Percentiles rank a stretch among this genome's conserved stretches.
These are phyloP conservation scores for Cloeon dipterum DNA, from an alignment of 2,888 invertebrate genomes.

Conservation along the genomic window DNA sequence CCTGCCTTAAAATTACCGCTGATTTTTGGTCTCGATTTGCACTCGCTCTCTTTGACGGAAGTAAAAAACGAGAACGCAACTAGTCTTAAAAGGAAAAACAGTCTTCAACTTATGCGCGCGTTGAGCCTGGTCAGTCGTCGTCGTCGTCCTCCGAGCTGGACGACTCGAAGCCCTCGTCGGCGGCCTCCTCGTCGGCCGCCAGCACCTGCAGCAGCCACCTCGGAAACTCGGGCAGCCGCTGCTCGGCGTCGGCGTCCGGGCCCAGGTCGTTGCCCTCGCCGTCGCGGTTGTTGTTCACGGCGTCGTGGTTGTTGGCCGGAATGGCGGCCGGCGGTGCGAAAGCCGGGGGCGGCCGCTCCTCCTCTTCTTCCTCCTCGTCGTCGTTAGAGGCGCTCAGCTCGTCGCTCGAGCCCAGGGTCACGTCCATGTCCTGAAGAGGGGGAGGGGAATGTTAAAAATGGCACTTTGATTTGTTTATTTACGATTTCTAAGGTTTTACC, in stretches of 20 bases:
- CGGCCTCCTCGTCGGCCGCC: background rate
- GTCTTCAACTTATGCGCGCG: too few relatives aligned
- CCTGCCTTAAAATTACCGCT: too few relatives aligned
- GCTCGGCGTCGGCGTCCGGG: background rate
- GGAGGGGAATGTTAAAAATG: too few relatives aligned
- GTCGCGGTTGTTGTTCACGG: background rate
- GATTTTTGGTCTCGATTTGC: too few relatives aligned
- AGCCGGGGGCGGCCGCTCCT: background rate
- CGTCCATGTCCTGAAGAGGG: conserved; percentile 1
- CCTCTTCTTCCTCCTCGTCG: background rate
- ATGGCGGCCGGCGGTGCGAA: background rate
- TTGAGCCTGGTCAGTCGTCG: too few relatives aligned
- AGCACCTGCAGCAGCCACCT: conserved; percentile 1
- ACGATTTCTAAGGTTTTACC: too few relatives aligned
- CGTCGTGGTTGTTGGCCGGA: background rate
- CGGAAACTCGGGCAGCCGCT: background rate
- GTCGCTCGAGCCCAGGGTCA: background rate
- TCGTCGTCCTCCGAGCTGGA: conserved; percentile 1
- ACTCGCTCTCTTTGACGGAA: too few relatives aligned
- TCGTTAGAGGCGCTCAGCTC: background rate
- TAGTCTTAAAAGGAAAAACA: too few relatives aligned
- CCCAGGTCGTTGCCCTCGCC: background rate
- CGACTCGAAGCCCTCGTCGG: background rate
- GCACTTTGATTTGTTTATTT: too few relatives aligned
- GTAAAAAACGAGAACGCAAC: too few relatives aligned